Evolutionary conservation across 23 tunicate species (phyloP).

Genomic region (Clavelina lepadiformis): DNA sequence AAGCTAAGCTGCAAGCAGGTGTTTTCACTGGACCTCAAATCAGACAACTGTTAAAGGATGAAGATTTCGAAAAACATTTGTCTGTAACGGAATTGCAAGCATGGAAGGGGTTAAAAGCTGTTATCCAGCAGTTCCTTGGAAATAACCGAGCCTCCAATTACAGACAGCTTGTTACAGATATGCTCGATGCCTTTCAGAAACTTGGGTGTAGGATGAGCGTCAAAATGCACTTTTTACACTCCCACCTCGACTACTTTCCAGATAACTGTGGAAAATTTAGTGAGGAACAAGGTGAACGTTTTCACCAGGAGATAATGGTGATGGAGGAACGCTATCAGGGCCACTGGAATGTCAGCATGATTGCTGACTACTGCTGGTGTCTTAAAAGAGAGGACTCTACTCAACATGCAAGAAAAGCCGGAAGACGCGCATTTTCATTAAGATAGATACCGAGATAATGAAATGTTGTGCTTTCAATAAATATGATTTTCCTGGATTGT

Average conservation of each 20-base stretch:
- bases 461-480: too few species aligned
- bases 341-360: conserved; percentile 30
- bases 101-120: conserved; percentile 6
- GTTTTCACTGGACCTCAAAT: too few species aligned
- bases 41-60: conserved; percentile 21
- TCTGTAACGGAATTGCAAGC: conserved; percentile 23
- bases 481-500: too few species aligned
- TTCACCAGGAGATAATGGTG: conserved; percentile 33
- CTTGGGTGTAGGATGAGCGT: conserved; percentile 15
- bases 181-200: conserved; percentile 23
- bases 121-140: conserved; percentile 13
- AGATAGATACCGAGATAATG: conserved; percentile 4
- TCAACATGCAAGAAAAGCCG: conserved; percentile 12
- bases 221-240: conserved; percentile 37
- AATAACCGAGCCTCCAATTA: conserved; percentile 15
- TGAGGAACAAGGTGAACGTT: conserved; percentile 31
- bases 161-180: conserved; percentile 14
- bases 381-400: conserved; percentile 16
- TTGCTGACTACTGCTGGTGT: conserved; percentile 32
- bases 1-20: too few species aligned
- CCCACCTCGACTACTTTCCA: conserved; percentile 12
- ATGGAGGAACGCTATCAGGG: conserved; percentile 33
- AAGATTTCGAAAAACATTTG: conserved; percentile 10
- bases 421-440: conserved; percentile 14
- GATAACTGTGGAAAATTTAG: conserved; percentile 26